Evolutionary conservation across 2,888 invertebrate species (phyloP).

Genomic region (Drosophila dives): DNA sequence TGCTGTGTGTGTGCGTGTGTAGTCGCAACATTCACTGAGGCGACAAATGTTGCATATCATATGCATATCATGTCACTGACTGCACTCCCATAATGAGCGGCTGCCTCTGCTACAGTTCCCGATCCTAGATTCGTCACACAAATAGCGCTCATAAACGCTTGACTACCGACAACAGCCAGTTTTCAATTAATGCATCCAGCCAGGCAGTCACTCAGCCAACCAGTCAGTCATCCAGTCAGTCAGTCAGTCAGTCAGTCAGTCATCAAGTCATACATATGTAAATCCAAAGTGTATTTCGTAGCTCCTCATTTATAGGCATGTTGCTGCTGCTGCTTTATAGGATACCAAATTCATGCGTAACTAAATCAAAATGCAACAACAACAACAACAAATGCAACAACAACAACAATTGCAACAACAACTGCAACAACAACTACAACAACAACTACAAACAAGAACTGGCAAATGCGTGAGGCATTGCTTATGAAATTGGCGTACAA

Average conservation of each 20-base stretch:
- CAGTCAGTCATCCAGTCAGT: slow-evolving; percentile 19
- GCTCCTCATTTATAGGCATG: slow-evolving; percentile 21
- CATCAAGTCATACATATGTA: slow-evolving; percentile 13
- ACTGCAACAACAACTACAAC: slow-evolving; percentile 6
- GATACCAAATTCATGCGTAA: slow-evolving; percentile 75
- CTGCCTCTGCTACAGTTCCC: slow-evolving; percentile 36
- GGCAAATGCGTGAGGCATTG: slow-evolving; percentile 49
- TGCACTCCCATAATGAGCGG: slow-evolving; percentile 65
- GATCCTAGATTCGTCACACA: slow-evolving; percentile 51
- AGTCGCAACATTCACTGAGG: slow-evolving; percentile 55
- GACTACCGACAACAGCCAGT: slow-evolving; percentile 70
- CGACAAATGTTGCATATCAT: slow-evolving; percentile 76
- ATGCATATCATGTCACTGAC: slow-evolving; percentile 76
- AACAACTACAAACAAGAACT: slow-evolving; percentile 30
- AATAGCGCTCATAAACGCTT: slow-evolving; percentile 59
- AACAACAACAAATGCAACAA: slow-evolving; percentile 21
- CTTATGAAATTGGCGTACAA: slow-evolving; percentile 67
- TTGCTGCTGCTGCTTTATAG: slow-evolving; percentile 40
- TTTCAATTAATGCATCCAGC: slow-evolving; percentile 78
- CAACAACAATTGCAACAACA: too few species aligned
- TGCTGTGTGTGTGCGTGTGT: slow-evolving; percentile 16
- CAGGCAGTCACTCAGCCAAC: slow-evolving; percentile 29
- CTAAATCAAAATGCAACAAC: slow-evolving; percentile 74
- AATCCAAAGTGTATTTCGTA: slow-evolving; percentile 16
- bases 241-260: slow-evolving; percentile 23